Conservation (phyloP, 2,797 vertebrate genomes). For the Anolis apletophallus region DNA sequence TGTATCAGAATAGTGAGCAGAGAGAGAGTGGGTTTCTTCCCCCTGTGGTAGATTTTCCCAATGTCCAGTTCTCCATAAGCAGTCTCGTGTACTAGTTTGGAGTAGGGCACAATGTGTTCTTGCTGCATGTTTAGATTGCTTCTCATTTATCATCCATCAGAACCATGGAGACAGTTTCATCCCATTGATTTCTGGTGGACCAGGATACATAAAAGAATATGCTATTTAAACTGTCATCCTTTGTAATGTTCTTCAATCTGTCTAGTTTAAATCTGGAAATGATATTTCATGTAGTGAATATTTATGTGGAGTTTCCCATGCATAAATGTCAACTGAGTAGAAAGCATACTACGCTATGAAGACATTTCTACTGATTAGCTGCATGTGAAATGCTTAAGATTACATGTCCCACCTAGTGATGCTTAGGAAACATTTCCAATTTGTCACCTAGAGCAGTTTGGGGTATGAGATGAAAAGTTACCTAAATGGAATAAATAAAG, state of each 20-base stretch:
- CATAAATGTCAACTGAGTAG: slow-evolving; percentile 5
- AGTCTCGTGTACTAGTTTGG: background rate
- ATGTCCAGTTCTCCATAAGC: background rate
- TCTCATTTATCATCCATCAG: background rate
- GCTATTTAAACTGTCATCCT: background rate
- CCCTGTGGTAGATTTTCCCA: background rate
- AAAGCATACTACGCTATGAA: background rate
- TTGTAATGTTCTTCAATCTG: background rate
- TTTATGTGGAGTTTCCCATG: background rate
- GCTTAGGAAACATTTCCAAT: slow-evolving; percentile 11
- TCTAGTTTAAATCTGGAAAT: slow-evolving; percentile 22
- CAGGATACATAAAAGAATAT: background rate
- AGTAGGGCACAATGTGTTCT: background rate
- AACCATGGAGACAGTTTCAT: background rate
- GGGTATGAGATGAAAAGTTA: slow-evolving; percentile 34
- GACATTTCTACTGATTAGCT: slow-evolving; percentile 6
- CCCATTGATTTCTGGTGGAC: background rate
- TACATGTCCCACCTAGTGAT: slow-evolving; percentile 5
- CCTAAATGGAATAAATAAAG: slow-evolving; percentile 58
- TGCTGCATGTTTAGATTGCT: background rate
- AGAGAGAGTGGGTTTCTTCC: background rate
- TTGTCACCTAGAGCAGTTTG: slow-evolving; percentile 26
- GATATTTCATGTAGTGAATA: background rate
- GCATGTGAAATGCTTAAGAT: slow-evolving; percentile 11
- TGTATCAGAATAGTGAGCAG: background rate